A percentile compares a stretch with the other conserved stretches of the same genome.
These are phyloP conservation scores for Chlamydotis undulata DNA, from an alignment of 2,113 vertebrate species.

Conservation along the genomic window DNA sequence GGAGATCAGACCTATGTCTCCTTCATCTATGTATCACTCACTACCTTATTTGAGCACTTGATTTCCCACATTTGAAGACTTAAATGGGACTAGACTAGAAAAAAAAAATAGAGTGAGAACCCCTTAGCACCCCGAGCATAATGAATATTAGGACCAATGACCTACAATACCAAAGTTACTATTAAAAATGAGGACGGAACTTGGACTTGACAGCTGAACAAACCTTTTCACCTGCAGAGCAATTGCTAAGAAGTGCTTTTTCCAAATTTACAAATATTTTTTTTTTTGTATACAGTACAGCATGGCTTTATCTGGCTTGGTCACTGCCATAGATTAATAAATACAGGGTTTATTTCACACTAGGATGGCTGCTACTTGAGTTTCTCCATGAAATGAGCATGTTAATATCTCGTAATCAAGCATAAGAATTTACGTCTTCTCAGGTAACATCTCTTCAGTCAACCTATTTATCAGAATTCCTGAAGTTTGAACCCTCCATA, in stretches of 20 bases:
- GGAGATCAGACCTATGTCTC: background rate
- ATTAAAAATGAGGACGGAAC: background rate
- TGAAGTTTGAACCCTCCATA: background rate
- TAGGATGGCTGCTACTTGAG: background rate
- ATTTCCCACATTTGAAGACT: background rate
- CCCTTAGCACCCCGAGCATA: background rate
- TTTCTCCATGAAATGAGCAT: background rate
- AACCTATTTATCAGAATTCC: background rate
- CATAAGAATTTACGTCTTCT: background rate
- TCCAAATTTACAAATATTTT: background rate
- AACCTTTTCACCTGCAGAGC: background rate
- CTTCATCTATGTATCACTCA: background rate
- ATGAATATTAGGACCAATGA: background rate
- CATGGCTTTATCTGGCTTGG: slow-evolving; percentile 1
- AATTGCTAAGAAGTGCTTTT: background rate
- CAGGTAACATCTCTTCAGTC: background rate
- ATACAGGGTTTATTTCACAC: slow-evolving; percentile 33
- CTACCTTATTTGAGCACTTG: background rate
- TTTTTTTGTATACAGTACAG: background rate
- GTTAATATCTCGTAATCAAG: background rate
- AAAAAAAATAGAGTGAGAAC: background rate
- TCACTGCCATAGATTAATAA: slow-evolving; percentile 5
- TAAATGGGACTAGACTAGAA: background rate
- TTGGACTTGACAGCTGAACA: background rate
- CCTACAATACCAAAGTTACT: background rate